Base-by-base conservation (phyloP, 2,797 vertebrate species). In the Rhodeus uyekii region DNA sequence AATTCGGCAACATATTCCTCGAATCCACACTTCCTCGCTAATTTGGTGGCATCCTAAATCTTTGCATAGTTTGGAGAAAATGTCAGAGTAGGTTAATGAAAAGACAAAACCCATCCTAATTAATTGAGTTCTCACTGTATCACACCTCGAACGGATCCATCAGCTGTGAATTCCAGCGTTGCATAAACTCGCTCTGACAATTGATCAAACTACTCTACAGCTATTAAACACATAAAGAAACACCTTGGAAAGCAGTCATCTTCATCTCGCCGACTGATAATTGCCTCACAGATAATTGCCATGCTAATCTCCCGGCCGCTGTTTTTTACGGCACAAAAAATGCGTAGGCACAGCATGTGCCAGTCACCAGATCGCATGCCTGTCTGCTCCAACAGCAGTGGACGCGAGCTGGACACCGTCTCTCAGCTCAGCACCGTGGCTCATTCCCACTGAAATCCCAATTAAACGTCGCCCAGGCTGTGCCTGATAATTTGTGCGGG, bases 231-330 rank as follows among this genome's bases (percentile, higher is more conserved):
- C 90, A 85, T 90, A 86, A 89, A 90, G 91, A 90, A 93, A 94
- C 92, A 93, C 94, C 92, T 94, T 93, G 86, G 82, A 87, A 68
- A 91, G 90, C 91, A 61, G 85, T 83, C 72, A 80, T 90, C 92
- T 93, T 93, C 91, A 90, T 92, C 91, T 89, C 87, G 82, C 87
- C 77, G 86, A 86, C 91, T 90, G 92, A 93, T 95, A 95, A 95
- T 94, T 94, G 93, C 92, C 92, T 93, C 92, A 90, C 90, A 90
- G 91, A 93, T 95, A 95, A 94, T 95, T 95, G 94, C 90, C 88
- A 88, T 87, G 88, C 91, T 94, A 94, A 94, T 95, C 92, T 94
- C 83, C 86, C 86, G 84, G 89, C 85, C 85, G 76, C 89, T 88
- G 92, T 92, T 93, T 93, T 85, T 79, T 83, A 87, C 86, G 89